phyloP scores from a whole-genome alignment of 2,888 invertebrate genomes.

The Ischnura elegans region DNA sequence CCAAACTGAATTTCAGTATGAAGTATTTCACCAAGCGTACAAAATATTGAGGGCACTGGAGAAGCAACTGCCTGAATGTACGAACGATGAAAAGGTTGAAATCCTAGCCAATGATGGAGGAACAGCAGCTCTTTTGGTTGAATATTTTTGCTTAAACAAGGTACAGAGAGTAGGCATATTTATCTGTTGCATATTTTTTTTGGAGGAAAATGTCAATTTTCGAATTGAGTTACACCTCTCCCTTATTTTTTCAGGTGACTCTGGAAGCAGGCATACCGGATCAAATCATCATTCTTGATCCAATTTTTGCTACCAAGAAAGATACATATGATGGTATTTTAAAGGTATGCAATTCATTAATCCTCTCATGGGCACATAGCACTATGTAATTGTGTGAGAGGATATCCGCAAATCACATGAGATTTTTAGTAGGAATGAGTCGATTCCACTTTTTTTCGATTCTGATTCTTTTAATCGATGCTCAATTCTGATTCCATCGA shows the following conservation, averaged over 20 bases:
- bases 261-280: conserved; percentile 80
- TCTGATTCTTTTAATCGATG: no score
- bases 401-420: no score
- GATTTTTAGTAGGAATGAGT: no score
- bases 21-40: conserved; percentile 77
- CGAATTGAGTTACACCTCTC: background rate
- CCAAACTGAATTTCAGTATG: conserved; percentile 79
- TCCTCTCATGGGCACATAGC: no score
- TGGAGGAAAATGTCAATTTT: no score
- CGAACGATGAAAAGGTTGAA: conserved; percentile 74
- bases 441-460: no score
- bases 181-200: background rate
- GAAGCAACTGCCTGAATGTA: conserved; percentile 69
- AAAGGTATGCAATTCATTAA: conserved; percentile 72
- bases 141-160: conserved; percentile 75
- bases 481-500: no score
- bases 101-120: conserved; percentile 78
- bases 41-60: conserved; percentile 74
- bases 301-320: conserved; percentile 78
- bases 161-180: conserved; percentile 37
- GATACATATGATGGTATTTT: conserved; percentile 78
- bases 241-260: conserved; percentile 73
- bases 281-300: conserved; percentile 80
- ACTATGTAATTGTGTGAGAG: no score
- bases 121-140: conserved; percentile 78